Conservation (phyloP, 2,113 vertebrate species). For the Piaya cayana region DNA sequence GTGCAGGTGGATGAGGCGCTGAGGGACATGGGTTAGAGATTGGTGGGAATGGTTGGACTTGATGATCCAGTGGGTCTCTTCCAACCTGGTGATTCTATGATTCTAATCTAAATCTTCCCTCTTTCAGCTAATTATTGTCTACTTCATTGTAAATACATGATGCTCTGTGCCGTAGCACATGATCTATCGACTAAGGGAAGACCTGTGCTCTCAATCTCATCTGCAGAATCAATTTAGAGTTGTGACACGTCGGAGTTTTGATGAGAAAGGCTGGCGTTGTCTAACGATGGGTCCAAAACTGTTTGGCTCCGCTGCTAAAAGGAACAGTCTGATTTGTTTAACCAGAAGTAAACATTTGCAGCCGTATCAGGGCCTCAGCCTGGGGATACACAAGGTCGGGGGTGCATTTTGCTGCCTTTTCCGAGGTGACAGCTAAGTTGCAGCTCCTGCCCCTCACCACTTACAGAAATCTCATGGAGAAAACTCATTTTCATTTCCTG, state of each 20-base stretch:
- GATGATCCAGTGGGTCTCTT: no score
- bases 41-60: no score
- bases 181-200: background rate
- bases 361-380: background rate
- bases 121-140: background rate
- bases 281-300: background rate
- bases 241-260: background rate
- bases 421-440: no score
- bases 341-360: background rate
- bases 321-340: background rate
- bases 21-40: no score
- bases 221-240: no score
- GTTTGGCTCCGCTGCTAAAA: background rate
- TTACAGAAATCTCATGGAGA: accelerated
- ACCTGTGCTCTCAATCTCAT: accelerated
- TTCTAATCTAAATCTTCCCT: no score
- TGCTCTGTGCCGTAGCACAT: background rate
- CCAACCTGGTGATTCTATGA: no score
- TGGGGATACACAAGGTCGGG: background rate
- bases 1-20: no score
- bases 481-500: background rate
- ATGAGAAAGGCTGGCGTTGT: background rate
- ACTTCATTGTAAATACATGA: background rate
- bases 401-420: background rate
- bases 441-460: background rate